phyloP scores from a whole-genome alignment of 2,888 invertebrate species.

The Chrysolina americana region DNA sequence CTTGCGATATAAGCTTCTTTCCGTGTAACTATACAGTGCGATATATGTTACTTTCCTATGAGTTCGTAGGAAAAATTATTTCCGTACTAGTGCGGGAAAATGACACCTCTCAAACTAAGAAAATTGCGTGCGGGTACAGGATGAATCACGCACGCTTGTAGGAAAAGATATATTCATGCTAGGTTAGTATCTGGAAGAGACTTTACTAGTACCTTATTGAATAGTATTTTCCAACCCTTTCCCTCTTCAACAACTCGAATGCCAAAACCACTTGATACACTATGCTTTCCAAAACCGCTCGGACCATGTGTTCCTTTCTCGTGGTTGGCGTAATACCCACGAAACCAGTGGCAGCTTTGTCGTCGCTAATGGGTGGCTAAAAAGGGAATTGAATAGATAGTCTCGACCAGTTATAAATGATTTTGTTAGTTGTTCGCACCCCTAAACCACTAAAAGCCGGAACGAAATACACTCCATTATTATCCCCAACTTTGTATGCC shows the following conservation, averaged over 20 bases:
- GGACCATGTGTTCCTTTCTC: conserved; percentile 82
- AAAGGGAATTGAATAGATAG: conserved; percentile 42
- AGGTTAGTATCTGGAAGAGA: no score
- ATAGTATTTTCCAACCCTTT: conserved; percentile 74
- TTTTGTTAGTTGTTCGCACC: conserved; percentile 70
- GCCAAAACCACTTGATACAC: conserved; percentile 87
- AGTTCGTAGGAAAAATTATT: no score
- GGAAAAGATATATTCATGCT: no score
- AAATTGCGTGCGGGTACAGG: no score
- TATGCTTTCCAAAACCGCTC: conserved; percentile 89
- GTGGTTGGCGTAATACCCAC: conserved; percentile 84
- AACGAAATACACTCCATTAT: conserved; percentile 87
- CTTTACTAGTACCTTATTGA: conserved; percentile 73
- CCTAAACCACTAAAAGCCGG: conserved; percentile 93
- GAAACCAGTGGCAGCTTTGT: conserved; percentile 87
- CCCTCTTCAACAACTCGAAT: conserved; percentile 79
- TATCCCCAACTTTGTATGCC: conserved; percentile 78
- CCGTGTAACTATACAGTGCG: no score
- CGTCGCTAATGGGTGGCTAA: conserved; percentile 92
- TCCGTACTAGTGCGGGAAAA: no score
- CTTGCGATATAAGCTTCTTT: no score
- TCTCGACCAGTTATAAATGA: background rate
- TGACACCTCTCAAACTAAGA: no score
- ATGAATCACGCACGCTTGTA: no score
- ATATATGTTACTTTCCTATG: no score